Base-by-base conservation (phyloP, 2,113 vertebrate species). In the Pedionomus torquatus region DNA sequence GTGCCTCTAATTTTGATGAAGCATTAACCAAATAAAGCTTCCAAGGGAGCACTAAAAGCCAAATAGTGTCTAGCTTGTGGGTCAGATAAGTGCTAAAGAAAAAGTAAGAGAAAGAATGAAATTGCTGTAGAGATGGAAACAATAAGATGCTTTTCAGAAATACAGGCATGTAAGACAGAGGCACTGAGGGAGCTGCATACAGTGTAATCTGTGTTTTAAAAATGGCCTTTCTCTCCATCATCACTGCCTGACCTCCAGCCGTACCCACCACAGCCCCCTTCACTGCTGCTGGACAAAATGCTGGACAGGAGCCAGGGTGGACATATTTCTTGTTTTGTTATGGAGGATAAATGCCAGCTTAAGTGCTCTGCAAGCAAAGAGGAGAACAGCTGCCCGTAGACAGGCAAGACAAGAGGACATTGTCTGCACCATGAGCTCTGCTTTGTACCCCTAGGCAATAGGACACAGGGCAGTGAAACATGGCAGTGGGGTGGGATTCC, bases 281-380 rank as follows among this genome's bases (percentile, higher is more conserved):
- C 37, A 24, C 21, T 81, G 76, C 35, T 23, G 3, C 77, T 83
- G 69, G 77, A 76, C 55, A 44, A 94, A 91, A 92, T 82, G 23
- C 61, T 92, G 95, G 95, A 87, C 31, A 58, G 70, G 89, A 17
- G 92, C 94, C 95, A 97, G 94, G 52, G 78, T 87, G 92, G 44
- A 96, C 49, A 46, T 31, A 91, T 94, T 94, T 93, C 91, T 91
- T 79, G 74, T 82, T 95, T 89, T 91, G 52, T 91, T 85, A 55
- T 41, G 35, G 70, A 89, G 70, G 48, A 85, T 72, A 61, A 95
- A 91, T 94, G 66, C 77, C 83, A 77, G 57, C 33, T 60, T 37
- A 90, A 96, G 63, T 13, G 15, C 26, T 52, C 31, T 71, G 35
- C 57, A 84, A 84, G 51, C 74, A 83, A 84, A 72, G 83, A 33